These are phyloP conservation scores for Leptopilina boulardi DNA, from an alignment of 1,140 invertebrate species.

Conservation along the genomic window DNA sequence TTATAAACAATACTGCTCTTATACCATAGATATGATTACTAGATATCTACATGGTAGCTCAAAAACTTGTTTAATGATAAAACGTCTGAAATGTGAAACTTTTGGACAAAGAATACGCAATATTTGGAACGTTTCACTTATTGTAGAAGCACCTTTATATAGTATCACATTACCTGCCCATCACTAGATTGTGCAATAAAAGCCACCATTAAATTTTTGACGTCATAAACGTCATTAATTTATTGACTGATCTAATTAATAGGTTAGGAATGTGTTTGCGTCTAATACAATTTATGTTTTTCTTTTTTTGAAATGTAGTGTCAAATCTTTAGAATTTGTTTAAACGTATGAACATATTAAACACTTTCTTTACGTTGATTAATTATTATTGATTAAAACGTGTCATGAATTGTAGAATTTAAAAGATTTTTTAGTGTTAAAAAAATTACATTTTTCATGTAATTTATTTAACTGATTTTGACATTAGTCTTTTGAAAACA, in stretches of 20 bases:
- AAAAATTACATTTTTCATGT: not conserved
- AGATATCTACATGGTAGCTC: no score
- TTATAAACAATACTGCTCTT: no score
- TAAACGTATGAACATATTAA: not conserved
- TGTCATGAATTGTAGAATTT: not conserved
- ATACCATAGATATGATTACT: no score
- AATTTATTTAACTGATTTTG: not conserved
- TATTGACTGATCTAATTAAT: not conserved
- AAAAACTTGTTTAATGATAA: no score
- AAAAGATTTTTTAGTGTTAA: not conserved
- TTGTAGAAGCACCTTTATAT: no score
- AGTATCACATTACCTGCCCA: no score
- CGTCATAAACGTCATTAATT: not conserved
- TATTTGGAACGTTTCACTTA: no score
- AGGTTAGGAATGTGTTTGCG: slow-evolving; percentile 7
- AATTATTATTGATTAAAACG: not conserved
- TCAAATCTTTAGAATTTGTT: slow-evolving; percentile 2
- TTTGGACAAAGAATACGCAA: no score
- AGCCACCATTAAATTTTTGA: not conserved
- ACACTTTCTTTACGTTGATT: not conserved
- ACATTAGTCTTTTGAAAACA: not conserved
- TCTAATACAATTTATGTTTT: not conserved
- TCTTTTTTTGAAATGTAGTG: not conserved
- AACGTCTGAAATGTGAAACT: no score
- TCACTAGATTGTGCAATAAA: no score